Evolutionary conservation across 2,888 invertebrate genomes (phyloP), one percentile per base, ranked within the genome.

Genomic region (Mystacides longicornis): DNA sequence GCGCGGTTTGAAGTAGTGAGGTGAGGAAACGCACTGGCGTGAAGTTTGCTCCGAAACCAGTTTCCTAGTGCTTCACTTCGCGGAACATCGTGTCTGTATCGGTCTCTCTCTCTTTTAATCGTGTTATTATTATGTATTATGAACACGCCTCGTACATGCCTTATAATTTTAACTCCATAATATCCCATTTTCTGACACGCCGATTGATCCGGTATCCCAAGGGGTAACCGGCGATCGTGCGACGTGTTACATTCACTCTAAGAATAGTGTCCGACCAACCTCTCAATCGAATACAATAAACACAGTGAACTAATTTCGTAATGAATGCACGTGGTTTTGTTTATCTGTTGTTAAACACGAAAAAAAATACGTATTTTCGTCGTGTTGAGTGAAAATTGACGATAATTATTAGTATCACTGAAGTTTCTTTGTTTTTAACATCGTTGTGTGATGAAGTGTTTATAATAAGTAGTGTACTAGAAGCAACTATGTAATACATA

Each of bases 161-260:
- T 16, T 16, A 16, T 14, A 37, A n/a, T 37, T 37, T 37, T n/a
- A n/a, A n/a, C n/a, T n/a, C n/a, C n/a, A n/a, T n/a, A n/a, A n/a
- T n/a, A n/a, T n/a, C n/a, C n/a, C n/a, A n/a, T n/a, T 37, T 37
- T 37, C 37, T 37, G 3, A 37, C 16, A 37, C 37, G 37, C 37
- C 37, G 37, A 37, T 37, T 37, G 37, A 37, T 37, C 37, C 37
- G 37, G 37, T 37, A 37, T 37, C 37, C 37, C 37, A n/a, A n/a
- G 37, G 14, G 37, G 16, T 37, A 37, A 37, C 37, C 37, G 37
- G 37, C 37, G 37, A 37, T 37, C 37, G 37, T 37, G 37, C 37
- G 37, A 37, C 14, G 37, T 7, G 37, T 7, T 3, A 37, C 27
- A 5, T 7, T 11, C 11, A 27, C 27, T 27, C 11, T 7, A 5